Evolutionary conservation across 2,888 invertebrate species (phyloP).

Genomic region (Prosopocoilus inquinatus): DNA sequence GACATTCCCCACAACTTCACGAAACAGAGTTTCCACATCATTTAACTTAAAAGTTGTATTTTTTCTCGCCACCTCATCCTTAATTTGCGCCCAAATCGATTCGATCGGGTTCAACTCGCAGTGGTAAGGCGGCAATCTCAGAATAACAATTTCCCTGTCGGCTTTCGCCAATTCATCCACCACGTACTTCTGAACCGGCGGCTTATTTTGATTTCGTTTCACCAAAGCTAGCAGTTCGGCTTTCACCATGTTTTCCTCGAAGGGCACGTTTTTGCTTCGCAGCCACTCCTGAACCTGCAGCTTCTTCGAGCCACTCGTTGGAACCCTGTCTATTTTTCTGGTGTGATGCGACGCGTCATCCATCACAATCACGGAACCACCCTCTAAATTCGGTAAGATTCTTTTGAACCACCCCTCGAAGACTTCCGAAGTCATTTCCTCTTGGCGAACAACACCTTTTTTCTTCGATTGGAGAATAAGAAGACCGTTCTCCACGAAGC

Average conservation of each 20-base stretch:
- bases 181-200: background rate
- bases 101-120: constrained; percentile 10
- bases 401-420: background rate
- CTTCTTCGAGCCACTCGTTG: background rate
- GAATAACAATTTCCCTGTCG: background rate
- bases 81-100: constrained; percentile 13
- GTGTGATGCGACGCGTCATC: no score
- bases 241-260: background rate
- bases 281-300: constrained; percentile 15
- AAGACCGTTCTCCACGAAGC: constrained; percentile 27
- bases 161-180: constrained; percentile 5
- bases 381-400: background rate
- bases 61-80: constrained; percentile 2
- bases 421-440: constrained; percentile 23
- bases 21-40: background rate
- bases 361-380: background rate
- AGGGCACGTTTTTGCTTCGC: background rate
- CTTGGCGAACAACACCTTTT: constrained; percentile 21
- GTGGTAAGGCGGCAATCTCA: constrained; percentile 9
- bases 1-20: no score
- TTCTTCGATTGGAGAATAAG: constrained; percentile 24
- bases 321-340: no score
- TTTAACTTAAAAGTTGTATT: constrained; percentile 10
- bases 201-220: no score
- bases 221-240: no score